Base-by-base conservation (phyloP, 2,113 vertebrate species). In the Girardinichthys multiradiatus region DNA sequence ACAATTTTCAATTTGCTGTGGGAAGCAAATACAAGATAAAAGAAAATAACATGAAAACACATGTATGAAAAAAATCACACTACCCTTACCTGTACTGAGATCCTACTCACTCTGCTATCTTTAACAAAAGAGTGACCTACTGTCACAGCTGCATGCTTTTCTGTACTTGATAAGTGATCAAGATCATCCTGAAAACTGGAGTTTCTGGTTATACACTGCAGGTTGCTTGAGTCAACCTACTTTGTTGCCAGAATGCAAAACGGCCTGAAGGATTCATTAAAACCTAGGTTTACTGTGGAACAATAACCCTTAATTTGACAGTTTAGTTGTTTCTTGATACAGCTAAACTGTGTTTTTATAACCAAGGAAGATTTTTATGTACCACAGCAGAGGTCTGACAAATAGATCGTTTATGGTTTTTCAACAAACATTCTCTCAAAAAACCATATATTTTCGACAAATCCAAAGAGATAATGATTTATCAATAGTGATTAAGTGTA, bases 121-220 rank as follows among this genome's bases (percentile, higher is more conserved):
- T 4, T 24, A 17, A 54, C 31, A 37, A 9, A 27, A 79, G 11
- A 54, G 2, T 24, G 8, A 54, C 9, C 21, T n/a, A 21, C 9
- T 3, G 6, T 24, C 24, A 21, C 2, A 17, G n/a, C 66, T 74
- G 33, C 27, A 28, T 1, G 26, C 13, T 30, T 27, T 27, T 21
- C 42, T 26, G 4, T 10, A 8, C 29, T 37, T 68, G 61, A 15
- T 14, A 63, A 68, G 1, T 51, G 4, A 57, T 15, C 0, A 17
- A 24, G 6, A 61, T 24, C 29, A 39, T 57, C 28, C n/a, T 4
- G 19, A 57, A n/a, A 90, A 90, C 86, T 76, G 80, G 90, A 84
- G 3, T 86, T 82, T 86, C 90, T 74, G 70, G 89, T 89, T 91
- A 33, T 2, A 33, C 0, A 9, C 15, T 35, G 58, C 21, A 51